Evolutionary conservation across 2,797 vertebrate species (phyloP).

Genomic region (Spondyliosoma cantharus): DNA sequence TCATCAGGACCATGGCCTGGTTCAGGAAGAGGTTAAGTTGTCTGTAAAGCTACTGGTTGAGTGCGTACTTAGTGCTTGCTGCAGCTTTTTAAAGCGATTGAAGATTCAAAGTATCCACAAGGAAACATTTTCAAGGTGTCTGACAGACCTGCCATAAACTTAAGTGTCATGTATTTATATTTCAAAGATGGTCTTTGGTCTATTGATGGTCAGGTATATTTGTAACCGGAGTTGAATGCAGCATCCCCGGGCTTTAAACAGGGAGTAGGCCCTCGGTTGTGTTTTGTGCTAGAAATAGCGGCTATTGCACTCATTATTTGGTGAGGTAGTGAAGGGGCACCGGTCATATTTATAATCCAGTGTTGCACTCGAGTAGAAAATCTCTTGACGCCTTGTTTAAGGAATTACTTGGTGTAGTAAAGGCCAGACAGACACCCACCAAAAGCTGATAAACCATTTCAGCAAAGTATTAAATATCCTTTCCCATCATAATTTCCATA

Average conservation of each 20-base stretch:
- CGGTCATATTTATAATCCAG: background rate
- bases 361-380: background rate
- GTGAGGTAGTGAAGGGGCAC: background rate
- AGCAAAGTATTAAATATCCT: background rate
- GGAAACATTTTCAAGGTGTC: background rate
- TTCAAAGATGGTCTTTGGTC: background rate
- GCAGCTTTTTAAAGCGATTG: background rate
- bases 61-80: background rate
- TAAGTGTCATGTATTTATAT: background rate
- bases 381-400: background rate
- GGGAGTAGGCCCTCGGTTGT: background rate
- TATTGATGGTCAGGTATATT: background rate
- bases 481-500: background rate
- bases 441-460: conserved; percentile 3
- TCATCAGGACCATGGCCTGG: background rate
- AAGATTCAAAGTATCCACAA: background rate
- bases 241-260: background rate
- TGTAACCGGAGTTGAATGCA: background rate
- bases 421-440: background rate
- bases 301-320: background rate
- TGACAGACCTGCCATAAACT: background rate
- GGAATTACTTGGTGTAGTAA: background rate
- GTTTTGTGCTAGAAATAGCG: background rate
- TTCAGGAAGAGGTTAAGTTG: background rate
- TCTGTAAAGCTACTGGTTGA: background rate